These are phyloP conservation scores for Caenorhabditis zanzibari DNA, from an alignment of 2,888 invertebrate species.

Conservation along the genomic window DNA sequence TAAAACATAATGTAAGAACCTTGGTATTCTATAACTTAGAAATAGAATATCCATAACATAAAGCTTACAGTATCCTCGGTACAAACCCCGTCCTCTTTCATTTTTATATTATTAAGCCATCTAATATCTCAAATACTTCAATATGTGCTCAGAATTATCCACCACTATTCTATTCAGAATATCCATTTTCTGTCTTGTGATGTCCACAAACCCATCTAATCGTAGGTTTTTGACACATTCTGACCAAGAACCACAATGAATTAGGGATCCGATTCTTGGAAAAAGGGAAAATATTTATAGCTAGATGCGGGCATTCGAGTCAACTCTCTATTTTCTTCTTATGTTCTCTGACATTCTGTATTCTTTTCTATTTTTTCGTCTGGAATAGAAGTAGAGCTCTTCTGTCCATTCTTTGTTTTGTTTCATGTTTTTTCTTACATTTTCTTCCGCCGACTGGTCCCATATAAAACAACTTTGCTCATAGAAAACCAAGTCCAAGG, in stretches of 20 bases:
- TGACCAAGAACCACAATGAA: constrained; percentile 12
- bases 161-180: not conserved
- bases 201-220: not conserved
- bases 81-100: too few species aligned
- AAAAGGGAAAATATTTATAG: constrained; percentile 26
- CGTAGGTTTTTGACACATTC: constrained; percentile 8
- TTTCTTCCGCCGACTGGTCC: not conserved
- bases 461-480: not conserved
- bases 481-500: not conserved
- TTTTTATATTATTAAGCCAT: too few species aligned
- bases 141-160: not conserved
- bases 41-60: too few species aligned
- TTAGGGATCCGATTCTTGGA: not conserved
- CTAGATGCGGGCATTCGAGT: not conserved
- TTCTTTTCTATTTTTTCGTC: constrained; percentile 6
- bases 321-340: constrained; percentile 13
- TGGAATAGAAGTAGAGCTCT: constrained; percentile 8
- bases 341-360: constrained; percentile 15
- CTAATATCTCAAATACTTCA: not conserved
- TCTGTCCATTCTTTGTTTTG: constrained; percentile 8
- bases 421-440: not conserved
- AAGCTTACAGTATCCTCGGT: too few species aligned
- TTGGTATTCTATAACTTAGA: too few species aligned
- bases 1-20: too few species aligned
- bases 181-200: not conserved